Percentiles rank a stretch among this genome's conserved stretches.
phyloP scores from a whole-genome alignment of 2,888 invertebrate species.

The Gymnosoma rotundatum region DNA sequence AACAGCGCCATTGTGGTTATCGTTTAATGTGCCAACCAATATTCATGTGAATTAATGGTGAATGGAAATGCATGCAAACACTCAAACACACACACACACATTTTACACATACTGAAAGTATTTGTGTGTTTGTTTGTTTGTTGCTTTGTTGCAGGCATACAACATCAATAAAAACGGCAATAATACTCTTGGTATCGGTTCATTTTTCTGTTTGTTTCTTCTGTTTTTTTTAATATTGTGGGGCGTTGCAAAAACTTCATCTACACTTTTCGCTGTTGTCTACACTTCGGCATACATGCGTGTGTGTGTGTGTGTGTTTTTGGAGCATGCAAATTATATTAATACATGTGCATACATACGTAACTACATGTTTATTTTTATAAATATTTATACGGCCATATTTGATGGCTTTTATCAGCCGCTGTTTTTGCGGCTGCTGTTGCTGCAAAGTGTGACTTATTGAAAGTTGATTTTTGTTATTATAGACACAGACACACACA shows the following conservation, averaged over 20 bases:
- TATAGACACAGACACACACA: background rate
- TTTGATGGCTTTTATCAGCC: constrained; percentile 66
- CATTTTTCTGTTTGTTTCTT: no score
- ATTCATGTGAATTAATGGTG: constrained; percentile 69
- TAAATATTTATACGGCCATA: constrained; percentile 64
- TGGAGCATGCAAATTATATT: constrained; percentile 59
- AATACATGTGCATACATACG: background rate
- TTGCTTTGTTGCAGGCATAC: background rate
- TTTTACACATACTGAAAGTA: background rate
- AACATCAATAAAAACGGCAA: constrained; percentile 47
- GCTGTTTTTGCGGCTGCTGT: constrained; percentile 45
- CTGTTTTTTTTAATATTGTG: constrained; percentile 47
- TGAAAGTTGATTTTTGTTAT: constrained; percentile 39
- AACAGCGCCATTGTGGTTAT: constrained; percentile 70
- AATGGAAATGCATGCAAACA: constrained; percentile 36
- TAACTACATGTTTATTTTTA: constrained; percentile 19
- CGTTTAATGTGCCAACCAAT: constrained; percentile 69
- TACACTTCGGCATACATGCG: background rate
- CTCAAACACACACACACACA: constrained; percentile 21
- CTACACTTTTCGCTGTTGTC: background rate
- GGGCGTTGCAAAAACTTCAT: constrained; percentile 62
- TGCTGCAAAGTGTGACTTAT: constrained; percentile 34
- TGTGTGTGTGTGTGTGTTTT: constrained; percentile 19
- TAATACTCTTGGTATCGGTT: constrained; percentile 40
- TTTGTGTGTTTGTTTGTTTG: constrained; percentile 1